Evolutionary conservation across 2,797 vertebrate species (phyloP).

Genomic region (Crocidura indochinensis): DNA sequence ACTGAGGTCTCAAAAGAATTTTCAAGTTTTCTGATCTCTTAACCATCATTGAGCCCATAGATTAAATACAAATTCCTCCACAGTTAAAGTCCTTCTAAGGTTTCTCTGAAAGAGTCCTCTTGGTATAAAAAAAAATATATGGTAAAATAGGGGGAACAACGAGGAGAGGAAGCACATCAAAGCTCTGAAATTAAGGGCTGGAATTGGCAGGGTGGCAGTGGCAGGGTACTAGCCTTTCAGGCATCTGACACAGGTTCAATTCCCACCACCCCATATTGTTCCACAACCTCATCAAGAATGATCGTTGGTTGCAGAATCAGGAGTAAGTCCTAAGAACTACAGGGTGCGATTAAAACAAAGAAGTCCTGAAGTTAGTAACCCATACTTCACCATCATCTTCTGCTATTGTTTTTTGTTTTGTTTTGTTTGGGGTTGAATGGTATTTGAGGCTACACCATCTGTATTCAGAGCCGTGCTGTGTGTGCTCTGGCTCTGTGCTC

Average conservation of each 20-base stretch:
- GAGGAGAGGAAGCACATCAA: slow-evolving; percentile 44
- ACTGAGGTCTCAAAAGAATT: slow-evolving; percentile 46
- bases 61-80: not conserved
- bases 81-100: not conserved
- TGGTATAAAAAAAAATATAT: not conserved
- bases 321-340: no score
- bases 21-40: not conserved
- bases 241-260: no score
- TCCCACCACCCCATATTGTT: no score
- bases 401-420: no score
- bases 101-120: not conserved
- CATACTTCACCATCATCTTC: not conserved
- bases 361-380: slow-evolving; percentile 37
- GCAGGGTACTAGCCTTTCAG: no score
- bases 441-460: no score
- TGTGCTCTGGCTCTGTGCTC: no score
- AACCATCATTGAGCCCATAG: not conserved
- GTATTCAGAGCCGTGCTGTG: no score
- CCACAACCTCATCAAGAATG: no score
- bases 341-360: no score
- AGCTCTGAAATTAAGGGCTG: slow-evolving; percentile 43
- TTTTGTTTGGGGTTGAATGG: no score
- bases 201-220: not conserved
- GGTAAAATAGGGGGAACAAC: not conserved
- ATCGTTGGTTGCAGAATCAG: no score